Evolutionary conservation across 1,140 invertebrate genomes (phyloP).

Genomic region (Neodiprion lecontei): DNA sequence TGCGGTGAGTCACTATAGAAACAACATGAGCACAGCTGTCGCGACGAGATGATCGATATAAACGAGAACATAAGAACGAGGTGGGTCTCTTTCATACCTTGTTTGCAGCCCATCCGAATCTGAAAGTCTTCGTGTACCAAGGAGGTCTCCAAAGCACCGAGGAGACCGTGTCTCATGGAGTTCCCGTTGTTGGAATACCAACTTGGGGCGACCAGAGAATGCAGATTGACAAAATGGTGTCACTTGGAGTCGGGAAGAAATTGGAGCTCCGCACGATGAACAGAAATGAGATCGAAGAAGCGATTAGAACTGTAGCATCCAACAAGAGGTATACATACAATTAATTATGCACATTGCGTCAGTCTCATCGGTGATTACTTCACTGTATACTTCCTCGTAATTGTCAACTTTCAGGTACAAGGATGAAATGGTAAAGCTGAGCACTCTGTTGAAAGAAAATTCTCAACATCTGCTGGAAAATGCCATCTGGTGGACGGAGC

Average conservation of each 20-base stretch:
- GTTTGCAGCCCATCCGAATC: slow-evolving; percentile 58
- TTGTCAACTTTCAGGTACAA: slow-evolving; percentile 10
- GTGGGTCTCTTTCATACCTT: background rate
- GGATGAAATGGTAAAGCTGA: background rate
- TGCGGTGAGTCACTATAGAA: too few relatives aligned
- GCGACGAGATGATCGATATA: too few relatives aligned
- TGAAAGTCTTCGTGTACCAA: slow-evolving; percentile 66
- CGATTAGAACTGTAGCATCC: background rate
- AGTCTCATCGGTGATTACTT: slow-evolving; percentile 29
- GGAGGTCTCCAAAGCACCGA: slow-evolving; percentile 67
- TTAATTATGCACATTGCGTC: background rate
- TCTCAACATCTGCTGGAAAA: slow-evolving; percentile 52
- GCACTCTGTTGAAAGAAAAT: slow-evolving; percentile 51
- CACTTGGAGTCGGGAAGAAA: background rate
- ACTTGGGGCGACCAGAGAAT: slow-evolving; percentile 25
- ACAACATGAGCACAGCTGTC: too few relatives aligned
- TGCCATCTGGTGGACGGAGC: slow-evolving; percentile 66
- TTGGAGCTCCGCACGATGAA: slow-evolving; percentile 13
- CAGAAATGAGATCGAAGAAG: background rate
- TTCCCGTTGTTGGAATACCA: slow-evolving; percentile 46
- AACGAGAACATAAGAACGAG: too few relatives aligned
- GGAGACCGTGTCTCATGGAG: slow-evolving; percentile 61
- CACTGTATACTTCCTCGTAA: background rate
- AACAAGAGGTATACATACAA: background rate
- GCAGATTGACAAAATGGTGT: slow-evolving; percentile 18